These are phyloP conservation scores for Clangula hyemalis DNA, from an alignment of 2,797 vertebrate species.

Conservation along the genomic window DNA sequence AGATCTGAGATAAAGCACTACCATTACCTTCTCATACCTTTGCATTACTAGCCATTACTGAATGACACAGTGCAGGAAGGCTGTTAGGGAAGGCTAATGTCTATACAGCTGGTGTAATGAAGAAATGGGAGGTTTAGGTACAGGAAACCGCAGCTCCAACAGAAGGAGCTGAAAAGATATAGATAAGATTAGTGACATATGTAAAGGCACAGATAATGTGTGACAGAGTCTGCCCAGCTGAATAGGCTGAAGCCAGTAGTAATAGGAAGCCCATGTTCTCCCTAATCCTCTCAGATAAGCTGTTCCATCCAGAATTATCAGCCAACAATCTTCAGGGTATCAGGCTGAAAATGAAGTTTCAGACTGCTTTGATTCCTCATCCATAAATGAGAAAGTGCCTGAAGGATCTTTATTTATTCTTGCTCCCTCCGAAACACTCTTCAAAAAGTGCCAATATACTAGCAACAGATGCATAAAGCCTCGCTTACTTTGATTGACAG, in stretches of 20 bases:
- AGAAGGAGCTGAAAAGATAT: constrained; percentile 86
- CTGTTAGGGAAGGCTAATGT: constrained; percentile 79
- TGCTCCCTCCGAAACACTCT: constrained; percentile 86
- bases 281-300: constrained; percentile 87
- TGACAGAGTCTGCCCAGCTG: constrained; percentile 84
- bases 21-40: constrained; percentile 72
- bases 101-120: constrained; percentile 79
- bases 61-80: constrained; percentile 78
- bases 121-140: constrained; percentile 81
- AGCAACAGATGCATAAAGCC: constrained; percentile 90
- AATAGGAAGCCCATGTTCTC: constrained; percentile 86
- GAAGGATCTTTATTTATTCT: constrained; percentile 90
- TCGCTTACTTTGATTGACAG: constrained; percentile 90
- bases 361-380: constrained; percentile 87
- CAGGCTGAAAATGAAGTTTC: constrained; percentile 97
- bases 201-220: constrained; percentile 88
- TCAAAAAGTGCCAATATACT: constrained; percentile 95
- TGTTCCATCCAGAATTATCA: constrained; percentile 89
- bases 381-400: constrained; percentile 89
- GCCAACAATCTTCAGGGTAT: constrained; percentile 93
- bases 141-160: constrained; percentile 80
- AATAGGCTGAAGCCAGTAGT: constrained; percentile 87
- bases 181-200: constrained; percentile 91
- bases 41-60: constrained; percentile 79
- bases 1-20: constrained; percentile 79